Evolutionary conservation across 2,113 vertebrate species (phyloP).

Genomic region (Lophochroa leadbeateri): DNA sequence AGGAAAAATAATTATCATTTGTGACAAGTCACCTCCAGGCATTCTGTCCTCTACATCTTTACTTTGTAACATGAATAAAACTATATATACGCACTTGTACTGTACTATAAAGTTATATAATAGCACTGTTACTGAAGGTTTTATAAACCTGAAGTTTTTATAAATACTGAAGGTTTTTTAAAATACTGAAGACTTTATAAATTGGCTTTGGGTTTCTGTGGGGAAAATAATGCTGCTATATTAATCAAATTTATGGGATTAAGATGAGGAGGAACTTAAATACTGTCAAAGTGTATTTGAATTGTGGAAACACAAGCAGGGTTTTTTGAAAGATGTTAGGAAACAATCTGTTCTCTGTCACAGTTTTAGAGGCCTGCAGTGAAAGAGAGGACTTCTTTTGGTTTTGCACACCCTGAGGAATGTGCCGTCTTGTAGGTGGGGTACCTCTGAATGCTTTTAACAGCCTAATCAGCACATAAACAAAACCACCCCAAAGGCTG

Average conservation of each 20-base stretch:
- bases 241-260: not conserved
- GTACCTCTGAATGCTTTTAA: slow-evolving; percentile 12
- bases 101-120: not conserved
- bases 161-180: not conserved
- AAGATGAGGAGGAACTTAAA: not conserved
- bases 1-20: not conserved
- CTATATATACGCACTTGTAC: not conserved
- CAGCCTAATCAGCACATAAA: not conserved
- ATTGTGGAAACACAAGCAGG: slow-evolving; percentile 11
- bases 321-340: not conserved
- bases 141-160: not conserved
- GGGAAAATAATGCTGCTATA: not conserved
- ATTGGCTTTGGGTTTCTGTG: not conserved
- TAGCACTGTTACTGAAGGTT: not conserved
- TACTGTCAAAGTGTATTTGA: not conserved
- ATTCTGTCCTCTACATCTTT: not conserved
- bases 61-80: not conserved
- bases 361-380: not conserved
- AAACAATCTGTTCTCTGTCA: slow-evolving; percentile 8
- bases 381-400: not conserved
- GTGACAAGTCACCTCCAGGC: not conserved
- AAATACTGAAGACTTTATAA: not conserved
- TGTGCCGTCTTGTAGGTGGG: not conserved
- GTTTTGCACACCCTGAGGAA: not conserved
- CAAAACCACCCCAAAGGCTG: slow-evolving; percentile 27